Evolutionary conservation across 2,797 vertebrate species (phyloP), one percentile per base, ranked within the genome.

Genomic region (Acrocephalus scirpaceus): DNA sequence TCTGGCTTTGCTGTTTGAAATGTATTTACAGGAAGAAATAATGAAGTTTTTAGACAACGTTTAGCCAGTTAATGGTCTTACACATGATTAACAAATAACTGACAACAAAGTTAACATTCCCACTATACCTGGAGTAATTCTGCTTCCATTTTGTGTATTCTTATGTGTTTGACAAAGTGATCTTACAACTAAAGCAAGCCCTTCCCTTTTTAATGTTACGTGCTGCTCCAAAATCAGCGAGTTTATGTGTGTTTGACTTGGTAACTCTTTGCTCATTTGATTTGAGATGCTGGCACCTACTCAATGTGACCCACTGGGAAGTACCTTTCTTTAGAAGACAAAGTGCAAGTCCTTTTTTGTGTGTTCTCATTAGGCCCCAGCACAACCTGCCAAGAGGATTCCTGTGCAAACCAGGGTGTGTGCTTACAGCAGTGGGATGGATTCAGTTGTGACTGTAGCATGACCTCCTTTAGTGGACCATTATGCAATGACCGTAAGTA

Each of bases 351-450:
- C 76, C 38, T 95, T 67, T 90, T 91, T 69, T 94, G 72, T 93
- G 61, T 97, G 93, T 97, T 96, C 71, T 94, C 86, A 92, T 66
- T 95, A 99, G 99, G 99, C 56, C 99, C 99, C 76, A 99, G 99
- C 97, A 99, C 99, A 3, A 99, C 99, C 1, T 99, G 99, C 97
- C 99, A 99, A 93, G 99, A 99, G 95, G 99, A 99, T 95, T 99
- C 99, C 0, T 99, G 99, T 79, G 99, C 99, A 47, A 99, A 99
- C 97, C 99, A 99, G 97, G 99, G 99, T 0, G 99, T 99, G 92
- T 99, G 99, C 97, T 98, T 99, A 6, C 99, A 99, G 98, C 99
- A 99, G 94, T 99, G 99, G 99, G 99, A 99, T 70, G 99, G 99
- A 83, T 99, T 99, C 98, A 99, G 98, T 86, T 99, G 99, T 69